Percentiles rank a stretch among this genome's conserved stretches.
Conservation (phyloP, 2,888 invertebrate species). For the Shargacucullia verbasci region DNA sequence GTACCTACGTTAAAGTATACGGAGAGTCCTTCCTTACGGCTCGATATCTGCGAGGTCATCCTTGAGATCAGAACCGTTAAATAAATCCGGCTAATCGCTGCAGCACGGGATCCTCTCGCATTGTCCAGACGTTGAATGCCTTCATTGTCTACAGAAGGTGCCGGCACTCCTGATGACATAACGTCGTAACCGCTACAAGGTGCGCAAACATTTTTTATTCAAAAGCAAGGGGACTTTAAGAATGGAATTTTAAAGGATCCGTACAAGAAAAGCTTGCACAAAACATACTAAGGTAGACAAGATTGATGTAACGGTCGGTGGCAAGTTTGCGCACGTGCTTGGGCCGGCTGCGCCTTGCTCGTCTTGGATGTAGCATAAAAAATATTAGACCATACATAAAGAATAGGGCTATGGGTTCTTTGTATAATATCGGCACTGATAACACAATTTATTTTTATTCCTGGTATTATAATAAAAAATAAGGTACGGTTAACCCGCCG, state of each 20-base stretch:
- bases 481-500: conserved; percentile 18
- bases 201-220: conserved; percentile 52
- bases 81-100: conserved; percentile 82
- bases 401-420: conserved; percentile 40
- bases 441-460: conserved; percentile 51
- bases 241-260: conserved; percentile 50
- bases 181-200: conserved; percentile 55
- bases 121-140: conserved; percentile 84
- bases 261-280: conserved; percentile 71
- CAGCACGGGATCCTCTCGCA: conserved; percentile 71
- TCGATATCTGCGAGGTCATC: conserved; percentile 59
- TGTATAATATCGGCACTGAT: conserved; percentile 49
- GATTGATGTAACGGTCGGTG: conserved; percentile 85
- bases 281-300: conserved; percentile 80
- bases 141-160: conserved; percentile 78
- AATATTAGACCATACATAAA: conserved; percentile 52
- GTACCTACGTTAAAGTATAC: conserved; percentile 52
- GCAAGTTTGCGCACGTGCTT: conserved; percentile 85
- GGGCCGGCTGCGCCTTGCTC: conserved; percentile 73
- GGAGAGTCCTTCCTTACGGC: conserved; percentile 49
- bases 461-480: conserved; percentile 36
- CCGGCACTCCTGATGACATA: conserved; percentile 39
- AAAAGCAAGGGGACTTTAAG: conserved; percentile 50
- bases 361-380: conserved; percentile 53
- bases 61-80: conserved; percentile 77